Percentiles rank a stretch among this genome's conserved stretches.
Conservation (phyloP, 2,888 invertebrate species). For the Cheilosia grossa region DNA sequence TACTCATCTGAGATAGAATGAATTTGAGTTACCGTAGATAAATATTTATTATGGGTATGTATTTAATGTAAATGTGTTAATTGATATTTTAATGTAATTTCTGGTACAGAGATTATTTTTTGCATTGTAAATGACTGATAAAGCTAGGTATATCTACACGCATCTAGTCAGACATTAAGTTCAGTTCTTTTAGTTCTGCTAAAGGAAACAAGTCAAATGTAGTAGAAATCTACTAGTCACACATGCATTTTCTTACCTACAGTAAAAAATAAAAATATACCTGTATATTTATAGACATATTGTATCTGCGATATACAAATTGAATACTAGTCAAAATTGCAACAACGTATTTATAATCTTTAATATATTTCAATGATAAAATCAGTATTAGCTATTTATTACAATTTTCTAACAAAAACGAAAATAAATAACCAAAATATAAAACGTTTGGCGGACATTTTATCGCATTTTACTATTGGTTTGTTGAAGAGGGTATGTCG, state of each 20-base stretch:
- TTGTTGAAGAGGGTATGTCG: too few relatives aligned
- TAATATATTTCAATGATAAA: constrained; percentile 56
- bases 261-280: constrained; percentile 16
- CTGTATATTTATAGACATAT: constrained; percentile 20
- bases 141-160: constrained; percentile 33
- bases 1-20: constrained; percentile 49
- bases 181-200: constrained; percentile 15
- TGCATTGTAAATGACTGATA: constrained; percentile 65
- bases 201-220: constrained; percentile 36
- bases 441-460: not conserved
- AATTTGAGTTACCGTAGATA: constrained; percentile 63
- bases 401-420: constrained; percentile 7
- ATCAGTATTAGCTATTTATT: constrained; percentile 65
- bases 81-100: constrained; percentile 49
- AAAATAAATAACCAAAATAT: not conserved
- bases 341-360: constrained; percentile 53
- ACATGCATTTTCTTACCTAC: constrained; percentile 46
- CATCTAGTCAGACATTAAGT: constrained; percentile 63
- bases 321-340: constrained; percentile 65
- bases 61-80: constrained; percentile 59
- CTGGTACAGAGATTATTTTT: constrained; percentile 40
- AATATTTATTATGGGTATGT: constrained; percentile 57
- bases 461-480: too few relatives aligned
- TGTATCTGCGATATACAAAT: constrained; percentile 57
- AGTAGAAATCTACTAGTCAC: constrained; percentile 63